Evolutionary conservation across 2,113 vertebrate genomes (phyloP).

Genomic region (Xenotilapia leptura): DNA sequence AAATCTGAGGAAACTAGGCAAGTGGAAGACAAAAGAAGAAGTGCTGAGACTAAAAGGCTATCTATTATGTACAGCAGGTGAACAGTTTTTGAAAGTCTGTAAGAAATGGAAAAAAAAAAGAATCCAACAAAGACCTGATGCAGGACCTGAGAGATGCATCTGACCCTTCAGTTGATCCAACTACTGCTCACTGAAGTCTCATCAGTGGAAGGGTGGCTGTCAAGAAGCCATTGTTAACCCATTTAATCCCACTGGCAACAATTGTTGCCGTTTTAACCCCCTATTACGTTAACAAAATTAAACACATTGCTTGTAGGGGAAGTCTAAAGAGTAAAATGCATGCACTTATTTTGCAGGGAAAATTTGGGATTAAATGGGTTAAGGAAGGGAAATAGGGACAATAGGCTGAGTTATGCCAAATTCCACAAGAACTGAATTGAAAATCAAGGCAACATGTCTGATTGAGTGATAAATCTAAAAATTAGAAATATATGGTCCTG

Average conservation of each 20-base stretch:
- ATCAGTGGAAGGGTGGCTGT: not conserved
- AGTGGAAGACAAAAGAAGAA: not conserved
- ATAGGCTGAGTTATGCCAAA: not conserved
- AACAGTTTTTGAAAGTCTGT: not conserved
- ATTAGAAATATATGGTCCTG: not conserved
- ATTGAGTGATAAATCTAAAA: not conserved
- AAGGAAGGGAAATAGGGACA: not conserved
- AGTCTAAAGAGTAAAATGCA: not conserved
- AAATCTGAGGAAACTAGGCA: not conserved
- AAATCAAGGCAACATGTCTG: not conserved
- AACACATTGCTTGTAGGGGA: not conserved
- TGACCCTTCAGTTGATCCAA: not conserved
- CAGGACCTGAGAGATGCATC: not conserved
- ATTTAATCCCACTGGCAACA: not conserved
- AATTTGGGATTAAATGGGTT: not conserved
- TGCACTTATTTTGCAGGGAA: not conserved
- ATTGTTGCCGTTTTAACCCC: fast-evolving
- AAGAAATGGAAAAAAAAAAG: not conserved
- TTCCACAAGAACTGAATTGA: not conserved
- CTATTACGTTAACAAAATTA: not conserved
- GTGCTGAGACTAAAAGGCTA: not conserved
- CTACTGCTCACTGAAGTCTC: not conserved
- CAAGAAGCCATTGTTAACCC: not conserved
- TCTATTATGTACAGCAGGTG: not conserved
- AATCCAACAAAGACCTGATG: not conserved